A percentile compares a stretch with the other conserved stretches of the same genome.
These are phyloP conservation scores for Pseudorectes ferrugineus DNA, from an alignment of 2,113 vertebrate species.

Conservation along the genomic window DNA sequence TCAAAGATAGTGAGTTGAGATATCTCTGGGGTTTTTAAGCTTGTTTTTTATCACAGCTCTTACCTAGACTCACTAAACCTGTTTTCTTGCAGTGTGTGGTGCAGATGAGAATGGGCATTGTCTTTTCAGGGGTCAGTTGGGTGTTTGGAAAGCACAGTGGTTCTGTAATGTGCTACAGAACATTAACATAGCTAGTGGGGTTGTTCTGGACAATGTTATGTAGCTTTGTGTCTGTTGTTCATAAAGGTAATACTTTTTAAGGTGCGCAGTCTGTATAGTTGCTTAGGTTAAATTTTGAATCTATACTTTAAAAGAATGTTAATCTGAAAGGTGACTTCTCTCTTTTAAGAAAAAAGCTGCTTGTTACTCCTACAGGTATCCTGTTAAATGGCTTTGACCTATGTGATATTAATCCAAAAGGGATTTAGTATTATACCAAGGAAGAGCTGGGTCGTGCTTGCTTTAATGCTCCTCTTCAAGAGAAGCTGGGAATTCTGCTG, in stretches of 20 bases:
- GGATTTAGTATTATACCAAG: neutral
- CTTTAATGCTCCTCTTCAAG: neutral
- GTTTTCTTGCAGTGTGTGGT: neutral
- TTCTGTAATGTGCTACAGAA: neutral
- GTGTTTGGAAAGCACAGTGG: neutral
- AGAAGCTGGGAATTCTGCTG: neutral
- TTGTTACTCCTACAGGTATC: neutral
- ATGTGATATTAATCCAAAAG: neutral
- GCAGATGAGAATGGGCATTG: neutral
- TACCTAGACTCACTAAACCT: neutral
- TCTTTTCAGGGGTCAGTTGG: neutral
- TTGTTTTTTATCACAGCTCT: neutral
- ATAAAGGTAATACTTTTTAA: neutral
- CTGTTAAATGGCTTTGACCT: neutral
- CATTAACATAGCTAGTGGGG: rapidly evolving
- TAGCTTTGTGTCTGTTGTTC: neutral
- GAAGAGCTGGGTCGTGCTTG: neutral
- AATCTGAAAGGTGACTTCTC: neutral
- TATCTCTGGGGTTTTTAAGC: neutral
- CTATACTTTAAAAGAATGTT: neutral
- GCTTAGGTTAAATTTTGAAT: neutral
- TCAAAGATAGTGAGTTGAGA: neutral
- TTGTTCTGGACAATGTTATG: neutral
- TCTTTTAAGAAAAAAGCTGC: neutral
- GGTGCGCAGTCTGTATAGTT: neutral